Conservation (phyloP, 2,888 invertebrate genomes). For the Dynastes hyllus region DNA sequence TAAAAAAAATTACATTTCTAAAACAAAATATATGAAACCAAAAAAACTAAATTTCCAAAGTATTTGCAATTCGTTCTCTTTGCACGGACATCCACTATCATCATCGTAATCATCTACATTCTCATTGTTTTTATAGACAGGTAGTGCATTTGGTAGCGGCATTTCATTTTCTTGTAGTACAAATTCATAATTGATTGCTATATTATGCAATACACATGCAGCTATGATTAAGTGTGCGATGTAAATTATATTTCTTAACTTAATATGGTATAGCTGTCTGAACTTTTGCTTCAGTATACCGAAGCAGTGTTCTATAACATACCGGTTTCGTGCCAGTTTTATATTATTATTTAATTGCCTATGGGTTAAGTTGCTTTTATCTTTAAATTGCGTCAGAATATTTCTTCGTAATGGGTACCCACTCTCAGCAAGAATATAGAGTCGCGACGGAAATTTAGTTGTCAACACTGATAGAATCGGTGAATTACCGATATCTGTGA, state of each 20-base stretch:
- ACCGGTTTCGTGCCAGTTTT: conserved; percentile 35
- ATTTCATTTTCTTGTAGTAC: background rate
- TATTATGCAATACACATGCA: conserved; percentile 53
- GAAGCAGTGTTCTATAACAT: conserved; percentile 26
- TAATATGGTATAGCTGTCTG: conserved; percentile 50
- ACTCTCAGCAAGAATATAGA: too few species aligned
- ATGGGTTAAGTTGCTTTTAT: conserved; percentile 37
- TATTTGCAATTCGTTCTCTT: too few species aligned
- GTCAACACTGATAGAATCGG: too few species aligned
- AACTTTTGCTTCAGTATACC: conserved; percentile 50
- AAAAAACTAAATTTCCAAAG: too few species aligned
- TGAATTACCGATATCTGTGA: too few species aligned
- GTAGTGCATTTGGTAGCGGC: too few species aligned
- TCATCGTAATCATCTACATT: too few species aligned
- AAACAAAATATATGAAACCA: too few species aligned
- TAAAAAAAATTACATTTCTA: too few species aligned
- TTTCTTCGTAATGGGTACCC: conserved; percentile 34
- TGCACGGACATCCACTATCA: too few species aligned
- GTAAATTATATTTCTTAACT: conserved; percentile 40
- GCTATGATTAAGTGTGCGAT: conserved; percentile 54
- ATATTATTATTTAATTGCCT: conserved; percentile 44
- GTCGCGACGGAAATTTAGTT: too few species aligned
- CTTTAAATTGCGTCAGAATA: conserved; percentile 45
- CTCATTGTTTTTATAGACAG: too few species aligned
- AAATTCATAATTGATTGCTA: conserved; percentile 44